Evolutionary conservation across 1,140 invertebrate genomes (phyloP).

Genomic region (Scaptomyza montana): DNA sequence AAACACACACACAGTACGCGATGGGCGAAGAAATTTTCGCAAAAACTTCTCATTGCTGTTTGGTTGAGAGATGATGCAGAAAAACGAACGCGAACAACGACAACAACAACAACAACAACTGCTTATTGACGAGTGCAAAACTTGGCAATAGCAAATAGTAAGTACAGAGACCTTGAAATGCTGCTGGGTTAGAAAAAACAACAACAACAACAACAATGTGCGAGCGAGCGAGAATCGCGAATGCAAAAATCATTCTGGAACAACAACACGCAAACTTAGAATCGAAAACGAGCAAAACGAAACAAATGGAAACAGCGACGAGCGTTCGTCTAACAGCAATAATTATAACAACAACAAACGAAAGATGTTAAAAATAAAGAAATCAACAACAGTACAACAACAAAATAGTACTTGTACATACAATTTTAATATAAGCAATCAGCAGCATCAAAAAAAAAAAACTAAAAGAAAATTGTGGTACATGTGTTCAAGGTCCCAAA

Average conservation of each 20-base stretch:
- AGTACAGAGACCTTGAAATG: constrained; percentile 77
- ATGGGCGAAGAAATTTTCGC: constrained; percentile 70
- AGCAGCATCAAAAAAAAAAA: constrained; percentile 1
- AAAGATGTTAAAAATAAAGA: not conserved
- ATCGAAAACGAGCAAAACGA: constrained; percentile 72
- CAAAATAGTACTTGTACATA: constrained; percentile 38
- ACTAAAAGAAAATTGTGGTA: not conserved
- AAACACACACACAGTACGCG: not conserved
- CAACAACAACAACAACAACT: constrained; percentile 8
- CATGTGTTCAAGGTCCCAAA: not conserved
- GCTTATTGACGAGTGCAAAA: constrained; percentile 61
- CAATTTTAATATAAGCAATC: constrained; percentile 33
- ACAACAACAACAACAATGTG: constrained; percentile 44
- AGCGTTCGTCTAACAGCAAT: constrained; percentile 42
- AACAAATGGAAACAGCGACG: constrained; percentile 56
- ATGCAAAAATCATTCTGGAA: constrained; percentile 78
- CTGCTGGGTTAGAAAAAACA: constrained; percentile 55
- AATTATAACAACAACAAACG: constrained; percentile 36
- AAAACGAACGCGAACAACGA: constrained; percentile 58
- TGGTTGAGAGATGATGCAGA: constrained; percentile 67
- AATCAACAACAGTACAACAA: constrained; percentile 40
- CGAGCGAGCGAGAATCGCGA: constrained; percentile 30
- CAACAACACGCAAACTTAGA: constrained; percentile 75
- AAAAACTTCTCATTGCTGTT: constrained; percentile 64
- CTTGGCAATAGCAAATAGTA: constrained; percentile 76